Evolutionary conservation across 2,113 vertebrate genomes (phyloP).

Genomic region (Podarcis muralis): DNA sequence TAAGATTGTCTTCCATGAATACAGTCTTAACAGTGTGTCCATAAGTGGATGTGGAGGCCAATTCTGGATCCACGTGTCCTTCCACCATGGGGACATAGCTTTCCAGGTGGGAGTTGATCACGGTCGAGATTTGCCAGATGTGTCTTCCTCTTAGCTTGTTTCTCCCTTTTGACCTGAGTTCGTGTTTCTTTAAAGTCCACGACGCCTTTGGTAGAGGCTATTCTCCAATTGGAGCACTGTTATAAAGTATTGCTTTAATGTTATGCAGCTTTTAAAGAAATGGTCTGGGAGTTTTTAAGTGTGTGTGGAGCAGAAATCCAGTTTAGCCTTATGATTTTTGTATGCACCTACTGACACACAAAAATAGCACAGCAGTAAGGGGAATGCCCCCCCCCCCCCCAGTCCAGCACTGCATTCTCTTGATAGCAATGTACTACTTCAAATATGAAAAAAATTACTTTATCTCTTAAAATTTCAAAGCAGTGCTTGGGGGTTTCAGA

Average conservation of each 20-base stretch:
- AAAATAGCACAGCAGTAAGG: neutral
- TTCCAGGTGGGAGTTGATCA: too few relatives aligned
- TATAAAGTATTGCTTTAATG: neutral
- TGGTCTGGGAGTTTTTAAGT: neutral
- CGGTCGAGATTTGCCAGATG: too few relatives aligned
- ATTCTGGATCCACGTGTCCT: too few relatives aligned
- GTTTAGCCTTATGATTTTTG: neutral
- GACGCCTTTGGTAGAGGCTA: too few relatives aligned
- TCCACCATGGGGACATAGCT: too few relatives aligned
- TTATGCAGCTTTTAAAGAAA: neutral
- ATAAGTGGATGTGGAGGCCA: too few relatives aligned
- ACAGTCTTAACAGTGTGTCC: too few relatives aligned
- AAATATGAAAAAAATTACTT: conserved; percentile 1
- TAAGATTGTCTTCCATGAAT: too few relatives aligned
- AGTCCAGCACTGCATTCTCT: neutral
- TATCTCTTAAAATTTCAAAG: conserved; percentile 6
- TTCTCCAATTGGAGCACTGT: too few relatives aligned
- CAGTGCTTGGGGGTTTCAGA: neutral
- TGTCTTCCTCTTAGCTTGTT: too few relatives aligned
- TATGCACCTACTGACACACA: neutral
- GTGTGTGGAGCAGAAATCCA: neutral
- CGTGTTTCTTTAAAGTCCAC: too few relatives aligned
- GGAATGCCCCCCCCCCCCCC: neutral
- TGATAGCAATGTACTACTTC: neutral
- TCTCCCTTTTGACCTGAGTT: too few relatives aligned